Evolutionary conservation across 1,140 invertebrate species (phyloP).

Genomic region (Leptopilina boulardi): DNA sequence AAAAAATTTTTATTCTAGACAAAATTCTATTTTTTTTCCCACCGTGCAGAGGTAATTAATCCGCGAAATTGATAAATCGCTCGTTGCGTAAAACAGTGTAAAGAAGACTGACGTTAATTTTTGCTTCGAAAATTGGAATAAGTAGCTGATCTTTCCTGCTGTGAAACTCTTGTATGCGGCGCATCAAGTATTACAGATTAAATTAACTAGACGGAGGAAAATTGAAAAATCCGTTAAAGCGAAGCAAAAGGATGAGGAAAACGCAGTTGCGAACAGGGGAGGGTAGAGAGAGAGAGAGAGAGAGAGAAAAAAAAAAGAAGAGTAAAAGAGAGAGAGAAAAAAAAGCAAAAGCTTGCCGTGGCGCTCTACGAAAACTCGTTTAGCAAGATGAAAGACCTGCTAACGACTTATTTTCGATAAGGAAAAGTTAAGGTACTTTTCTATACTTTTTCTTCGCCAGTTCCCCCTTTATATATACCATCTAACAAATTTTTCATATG

Average conservation of each 20-base stretch:
- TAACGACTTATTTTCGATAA: constrained; percentile 78
- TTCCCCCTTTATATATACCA: background rate
- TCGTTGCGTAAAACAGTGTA: background rate
- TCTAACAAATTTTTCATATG: constrained; percentile 9
- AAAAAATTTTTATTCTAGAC: too few relatives aligned
- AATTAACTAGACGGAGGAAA: constrained; percentile 70
- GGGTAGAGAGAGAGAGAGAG: constrained; percentile 34
- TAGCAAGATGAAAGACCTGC: constrained; percentile 75
- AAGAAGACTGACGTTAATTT: constrained; percentile 1
- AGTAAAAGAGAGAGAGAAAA: constrained; percentile 40
- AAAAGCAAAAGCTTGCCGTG: constrained; percentile 63
- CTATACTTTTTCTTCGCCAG: constrained; percentile 2
- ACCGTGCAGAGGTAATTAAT: background rate
- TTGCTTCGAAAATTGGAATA: background rate
- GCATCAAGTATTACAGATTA: constrained; percentile 56
- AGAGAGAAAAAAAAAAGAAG: constrained; percentile 11
- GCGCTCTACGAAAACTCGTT: constrained; percentile 74
- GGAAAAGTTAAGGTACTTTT: constrained; percentile 73
- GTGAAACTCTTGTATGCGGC: constrained; percentile 12
- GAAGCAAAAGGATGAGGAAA: constrained; percentile 55
- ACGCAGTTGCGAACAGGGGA: constrained; percentile 28
- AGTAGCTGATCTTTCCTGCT: constrained; percentile 16
- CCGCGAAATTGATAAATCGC: background rate
- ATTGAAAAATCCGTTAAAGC: constrained; percentile 74
- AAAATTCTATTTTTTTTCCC: background rate